Evolutionary conservation across 1,140 invertebrate genomes (phyloP), one percentile per base, ranked within the genome.

Genomic region (Macrobrachium nipponense): DNA sequence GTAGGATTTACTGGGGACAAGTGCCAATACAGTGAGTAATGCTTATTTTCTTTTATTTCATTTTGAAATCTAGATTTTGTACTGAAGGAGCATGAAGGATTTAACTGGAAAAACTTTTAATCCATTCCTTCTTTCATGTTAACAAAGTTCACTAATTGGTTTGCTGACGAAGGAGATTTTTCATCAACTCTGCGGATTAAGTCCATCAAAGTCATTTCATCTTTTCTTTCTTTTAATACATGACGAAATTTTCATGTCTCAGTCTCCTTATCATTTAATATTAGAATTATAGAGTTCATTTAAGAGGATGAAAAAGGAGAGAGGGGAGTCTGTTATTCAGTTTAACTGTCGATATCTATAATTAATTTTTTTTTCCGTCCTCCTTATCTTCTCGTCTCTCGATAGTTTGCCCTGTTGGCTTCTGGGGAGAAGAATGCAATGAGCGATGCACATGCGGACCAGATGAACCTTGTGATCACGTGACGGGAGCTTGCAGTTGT

Each of bases 391-490:
- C 23, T 61, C 60, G 10, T 61, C 51, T n/a, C 23, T 61, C 7
- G 58, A 12, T 76, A 86, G 92, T 91, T 2, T 93, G 92, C 87
- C 92, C 92, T n/a, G 89, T 90, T 18, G 82, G 87, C 3, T 88
- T 86, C 27, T 90, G 92, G 89, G 93, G 80, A 64, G 93, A 94
- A 66, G 93, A 95, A 66, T 98, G 97, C 90, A 91, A 91, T 18
- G 95, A 97, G 89, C 91, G 92, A 70, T 98, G 97, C 86, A 94
- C 95, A 86, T 98, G 97, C 91, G 93, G 94, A 64, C 94, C 95
- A 90, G 90, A 91, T 60, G 88, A 88, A 3, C 90, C 90, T n/a
- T 89, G 86, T 64, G 77, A 78, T 78, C 73, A 81, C 43, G 44
- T 87, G 36, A 81, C 80, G 0, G 83, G 88, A 4, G 43, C 75